These are phyloP conservation scores for Gadopsis bispinosus DNA, from an alignment of 2,797 vertebrate species.

Conservation along the genomic window DNA sequence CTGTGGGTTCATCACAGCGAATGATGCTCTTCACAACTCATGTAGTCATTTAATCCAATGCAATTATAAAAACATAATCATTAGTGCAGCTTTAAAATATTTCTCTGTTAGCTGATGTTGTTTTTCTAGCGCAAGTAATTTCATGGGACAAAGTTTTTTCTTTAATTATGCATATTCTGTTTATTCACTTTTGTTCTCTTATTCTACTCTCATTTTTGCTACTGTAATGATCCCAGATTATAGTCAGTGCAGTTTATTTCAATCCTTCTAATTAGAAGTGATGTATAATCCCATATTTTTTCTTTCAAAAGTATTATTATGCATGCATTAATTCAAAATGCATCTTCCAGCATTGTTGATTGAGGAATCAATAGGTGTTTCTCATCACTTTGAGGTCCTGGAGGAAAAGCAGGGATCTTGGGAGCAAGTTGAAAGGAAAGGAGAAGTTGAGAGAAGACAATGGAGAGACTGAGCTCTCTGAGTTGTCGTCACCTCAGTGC, in stretches of 20 bases:
- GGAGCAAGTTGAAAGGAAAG: slow-evolving; percentile 27
- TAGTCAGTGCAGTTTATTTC: background rate
- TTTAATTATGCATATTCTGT: background rate
- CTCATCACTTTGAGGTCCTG: slow-evolving; percentile 12
- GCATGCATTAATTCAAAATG: background rate
- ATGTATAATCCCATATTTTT: background rate
- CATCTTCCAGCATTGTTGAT: background rate
- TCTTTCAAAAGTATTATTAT: slow-evolving; percentile 1
- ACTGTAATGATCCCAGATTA: background rate
- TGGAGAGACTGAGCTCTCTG: slow-evolving; percentile 18
- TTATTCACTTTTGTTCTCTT: background rate
- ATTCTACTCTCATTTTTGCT: background rate
- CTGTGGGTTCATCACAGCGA: background rate
- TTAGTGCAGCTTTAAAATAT: background rate
- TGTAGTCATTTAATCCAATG: background rate
- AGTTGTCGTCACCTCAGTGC: slow-evolving; percentile 51
- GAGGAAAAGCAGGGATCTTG: slow-evolving; percentile 28
- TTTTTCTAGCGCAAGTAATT: background rate
- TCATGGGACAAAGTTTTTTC: background rate
- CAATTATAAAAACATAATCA: background rate
- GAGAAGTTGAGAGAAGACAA: slow-evolving; percentile 24
- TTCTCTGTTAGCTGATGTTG: background rate
- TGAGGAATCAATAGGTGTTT: slow-evolving; percentile 18
- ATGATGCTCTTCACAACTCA: background rate
- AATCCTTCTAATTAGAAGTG: slow-evolving; percentile 11